phyloP scores from a whole-genome alignment of 2,113 vertebrate species.

The Cavia porcellus region DNA sequence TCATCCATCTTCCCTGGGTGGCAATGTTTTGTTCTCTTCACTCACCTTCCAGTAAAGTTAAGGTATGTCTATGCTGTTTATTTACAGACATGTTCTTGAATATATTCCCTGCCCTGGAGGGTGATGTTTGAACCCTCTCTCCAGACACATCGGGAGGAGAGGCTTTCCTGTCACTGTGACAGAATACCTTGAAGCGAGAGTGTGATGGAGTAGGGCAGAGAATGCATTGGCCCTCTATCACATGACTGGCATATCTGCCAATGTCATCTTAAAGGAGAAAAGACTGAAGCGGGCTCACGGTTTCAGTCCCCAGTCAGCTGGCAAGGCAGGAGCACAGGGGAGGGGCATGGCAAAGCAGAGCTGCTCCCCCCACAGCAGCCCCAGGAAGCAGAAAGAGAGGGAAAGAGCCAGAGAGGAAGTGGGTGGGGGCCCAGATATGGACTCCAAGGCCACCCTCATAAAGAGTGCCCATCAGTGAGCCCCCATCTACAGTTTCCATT shows the following conservation, averaged over 20 bases:
- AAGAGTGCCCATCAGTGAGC: background rate
- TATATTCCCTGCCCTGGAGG: background rate
- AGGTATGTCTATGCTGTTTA: background rate
- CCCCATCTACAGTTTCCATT: background rate
- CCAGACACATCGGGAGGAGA: background rate
- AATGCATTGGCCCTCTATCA: background rate
- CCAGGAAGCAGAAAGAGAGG: background rate
- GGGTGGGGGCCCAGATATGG: background rate
- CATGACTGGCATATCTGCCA: background rate
- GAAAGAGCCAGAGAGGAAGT: background rate
- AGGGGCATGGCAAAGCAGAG: background rate
- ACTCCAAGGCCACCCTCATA: background rate
- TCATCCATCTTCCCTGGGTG: background rate
- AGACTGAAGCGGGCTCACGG: background rate
- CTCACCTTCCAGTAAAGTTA: background rate
- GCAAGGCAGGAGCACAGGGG: background rate
- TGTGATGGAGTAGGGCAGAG: background rate
- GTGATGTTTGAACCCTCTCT: background rate
- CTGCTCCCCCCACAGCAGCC: background rate
- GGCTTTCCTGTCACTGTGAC: background rate
- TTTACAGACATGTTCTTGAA: background rate
- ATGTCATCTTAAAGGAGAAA: background rate
- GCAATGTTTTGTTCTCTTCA: background rate
- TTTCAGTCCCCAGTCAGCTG: background rate
- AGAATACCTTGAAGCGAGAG: background rate